Evolutionary conservation across 2,888 invertebrate genomes (phyloP).

Genomic region (Uropetala carovei): DNA sequence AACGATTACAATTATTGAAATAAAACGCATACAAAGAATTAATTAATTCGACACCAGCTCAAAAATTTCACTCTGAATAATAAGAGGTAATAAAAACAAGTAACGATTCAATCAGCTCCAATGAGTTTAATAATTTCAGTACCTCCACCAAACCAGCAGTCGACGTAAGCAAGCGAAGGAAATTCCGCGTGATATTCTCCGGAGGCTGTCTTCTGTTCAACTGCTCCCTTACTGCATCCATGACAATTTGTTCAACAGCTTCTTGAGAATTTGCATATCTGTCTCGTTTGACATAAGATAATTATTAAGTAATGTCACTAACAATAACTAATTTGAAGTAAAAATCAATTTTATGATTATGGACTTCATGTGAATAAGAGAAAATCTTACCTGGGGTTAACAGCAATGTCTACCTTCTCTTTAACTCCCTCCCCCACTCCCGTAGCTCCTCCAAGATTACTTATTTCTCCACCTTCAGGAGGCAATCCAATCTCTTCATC

Average conservation of each 20-base stretch:
- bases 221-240: conserved; percentile 93
- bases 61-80: neutral
- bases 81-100: neutral
- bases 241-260: conserved; percentile 86
- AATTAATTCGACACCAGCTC: neutral
- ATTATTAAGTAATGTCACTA: neutral
- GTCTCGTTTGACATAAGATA: conserved; percentile 71
- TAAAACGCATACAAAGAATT: neutral
- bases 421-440: conserved; percentile 72
- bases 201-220: conserved; percentile 89
- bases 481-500: conserved; percentile 76
- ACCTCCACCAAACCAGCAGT: conserved; percentile 92
- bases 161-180: conserved; percentile 89
- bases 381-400: conserved; percentile 67
- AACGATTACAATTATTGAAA: conserved; percentile 50
- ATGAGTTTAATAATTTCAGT: conserved; percentile 67
- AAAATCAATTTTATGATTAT: neutral
- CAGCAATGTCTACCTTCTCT: conserved; percentile 71
- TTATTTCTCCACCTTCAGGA: conserved; percentile 74
- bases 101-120: neutral
- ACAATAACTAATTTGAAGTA: neutral
- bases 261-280: conserved; percentile 82
- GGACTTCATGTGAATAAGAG: conserved; percentile 70
- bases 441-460: conserved; percentile 74
- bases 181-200: conserved; percentile 92